Evolutionary conservation across 1,140 invertebrate genomes (phyloP), one percentile per base, ranked within the genome.

Genomic region (Megathymus violae): DNA sequence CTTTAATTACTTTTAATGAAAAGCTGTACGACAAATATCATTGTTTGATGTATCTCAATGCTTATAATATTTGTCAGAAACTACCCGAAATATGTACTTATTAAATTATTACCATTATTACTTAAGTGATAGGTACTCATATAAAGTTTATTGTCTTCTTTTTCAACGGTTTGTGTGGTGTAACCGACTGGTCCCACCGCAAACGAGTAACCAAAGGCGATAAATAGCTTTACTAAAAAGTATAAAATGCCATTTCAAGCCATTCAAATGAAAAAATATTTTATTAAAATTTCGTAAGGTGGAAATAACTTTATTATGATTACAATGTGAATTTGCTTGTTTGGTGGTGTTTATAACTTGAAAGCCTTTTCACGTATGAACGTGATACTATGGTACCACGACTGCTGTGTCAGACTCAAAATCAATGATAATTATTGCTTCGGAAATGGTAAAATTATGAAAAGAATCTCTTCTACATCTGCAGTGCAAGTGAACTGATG

Each of bases 101-200:
- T 47, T 13, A 47, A 27, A 22, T 47, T 47, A 47, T 47, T 13
- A 47, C 44, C 44, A 14, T 43, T 58, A 58, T 58, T 58, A 58
- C 40, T 54, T 58, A 58, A 17, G 40, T 56, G 52, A 41, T 56
- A n/a, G n/a, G n/a, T n/a, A 56, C 14, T 44, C 38, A 56, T 56
- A 56, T 40, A 56, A 56, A 56, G 38, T 56, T n/a, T 56, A 56
- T 56, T 56, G 52, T 56, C 52, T 56, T 56, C 40, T 56, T 56
- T 56, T 43, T 56, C 40, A 56, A 56, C 25, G 52, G 44, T 56
- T 56, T 56, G 38, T 56, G 38, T 56, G 52, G 25, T 56, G 52
- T 44, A 56, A 56, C 16, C 48, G 48, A 51, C n/a, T 36, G 34
- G 13, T 19, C 48, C 31, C 48, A 38, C 1, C 48, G 48, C n/a